Percentiles rank a stretch among this genome's conserved stretches.
Evolutionary conservation across 1,140 invertebrate genomes (phyloP).

Genomic region (Pararge aegeria): DNA sequence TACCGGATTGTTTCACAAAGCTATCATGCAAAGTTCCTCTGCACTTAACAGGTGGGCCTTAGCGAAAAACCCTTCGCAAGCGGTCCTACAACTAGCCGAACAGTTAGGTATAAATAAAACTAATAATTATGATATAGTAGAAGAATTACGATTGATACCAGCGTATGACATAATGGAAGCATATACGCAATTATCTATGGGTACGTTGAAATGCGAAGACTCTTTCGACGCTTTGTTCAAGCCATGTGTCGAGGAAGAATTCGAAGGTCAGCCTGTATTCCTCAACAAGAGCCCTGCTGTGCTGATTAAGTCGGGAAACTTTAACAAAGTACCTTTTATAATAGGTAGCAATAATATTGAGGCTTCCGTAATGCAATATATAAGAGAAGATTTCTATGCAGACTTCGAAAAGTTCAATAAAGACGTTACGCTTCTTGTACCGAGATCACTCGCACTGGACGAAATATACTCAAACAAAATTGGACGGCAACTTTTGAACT

Average conservation of each 20-base stretch:
- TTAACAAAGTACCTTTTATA: slow-evolving; percentile 66
- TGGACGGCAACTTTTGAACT: slow-evolving; percentile 53
- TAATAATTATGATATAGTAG: slow-evolving; percentile 50
- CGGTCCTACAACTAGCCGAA: slow-evolving; percentile 50
- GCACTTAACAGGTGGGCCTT: slow-evolving; percentile 64
- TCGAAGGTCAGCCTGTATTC: slow-evolving; percentile 62
- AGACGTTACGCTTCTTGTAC: slow-evolving; percentile 48
- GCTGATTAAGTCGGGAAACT: slow-evolving; percentile 62
- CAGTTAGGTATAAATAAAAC: slow-evolving; percentile 50
- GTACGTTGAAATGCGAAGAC: no score
- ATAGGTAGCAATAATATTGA: slow-evolving; percentile 64
- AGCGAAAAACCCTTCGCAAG: slow-evolving; percentile 48
- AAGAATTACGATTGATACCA: slow-evolving; percentile 48
- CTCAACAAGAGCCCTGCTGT: slow-evolving; percentile 51
- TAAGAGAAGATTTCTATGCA: slow-evolving; percentile 46
- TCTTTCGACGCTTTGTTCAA: slow-evolving; percentile 55
- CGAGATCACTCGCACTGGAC: slow-evolving; percentile 43
- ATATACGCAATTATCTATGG: slow-evolving; percentile 36
- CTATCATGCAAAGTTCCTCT: slow-evolving; percentile 64
- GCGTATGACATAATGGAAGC: slow-evolving; percentile 47
- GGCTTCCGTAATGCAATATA: slow-evolving; percentile 42
- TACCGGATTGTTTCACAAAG: slow-evolving; percentile 79
- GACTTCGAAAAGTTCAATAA: slow-evolving; percentile 58
- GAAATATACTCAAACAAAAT: slow-evolving; percentile 42
- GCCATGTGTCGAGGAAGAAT: slow-evolving; percentile 65